Evolutionary conservation across 2,113 vertebrate species (phyloP).

Genomic region (Chlorocebus sabaeus): DNA sequence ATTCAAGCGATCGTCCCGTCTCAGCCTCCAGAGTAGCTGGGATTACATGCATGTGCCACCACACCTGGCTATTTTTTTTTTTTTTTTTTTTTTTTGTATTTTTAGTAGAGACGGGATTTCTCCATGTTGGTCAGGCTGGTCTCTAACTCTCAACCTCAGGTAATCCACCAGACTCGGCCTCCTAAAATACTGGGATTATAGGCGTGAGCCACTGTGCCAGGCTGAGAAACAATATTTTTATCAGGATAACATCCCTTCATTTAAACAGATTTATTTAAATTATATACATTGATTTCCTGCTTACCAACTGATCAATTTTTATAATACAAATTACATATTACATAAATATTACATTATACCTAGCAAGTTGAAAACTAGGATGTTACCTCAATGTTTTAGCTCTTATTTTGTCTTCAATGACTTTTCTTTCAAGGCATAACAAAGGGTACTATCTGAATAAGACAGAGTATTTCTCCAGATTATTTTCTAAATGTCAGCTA

Average conservation of each 20-base stretch:
- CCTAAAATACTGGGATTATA: too few relatives aligned
- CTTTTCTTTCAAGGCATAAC: not conserved
- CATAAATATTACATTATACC: not conserved
- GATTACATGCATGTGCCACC: too few relatives aligned
- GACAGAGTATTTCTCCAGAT: not conserved
- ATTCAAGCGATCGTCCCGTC: too few relatives aligned
- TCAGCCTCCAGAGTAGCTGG: too few relatives aligned
- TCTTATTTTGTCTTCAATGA: not conserved
- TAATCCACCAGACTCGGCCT: too few relatives aligned
- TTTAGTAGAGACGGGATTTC: too few relatives aligned
- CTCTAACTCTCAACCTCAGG: too few relatives aligned
- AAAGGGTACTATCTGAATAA: not conserved
- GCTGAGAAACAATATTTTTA: not conserved
- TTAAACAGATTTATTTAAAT: not conserved
- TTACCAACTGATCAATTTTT: not conserved
- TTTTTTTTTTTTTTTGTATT: too few relatives aligned
- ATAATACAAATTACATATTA: not conserved
- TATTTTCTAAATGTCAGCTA: constrained; percentile 18
- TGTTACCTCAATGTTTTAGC: not conserved
- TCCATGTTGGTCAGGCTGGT: too few relatives aligned
- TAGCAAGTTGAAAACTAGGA: not conserved
- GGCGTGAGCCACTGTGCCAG: too few relatives aligned
- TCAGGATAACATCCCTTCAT: not conserved
- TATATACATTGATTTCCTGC: not conserved
- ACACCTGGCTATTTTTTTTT: too few relatives aligned